phyloP scores from a whole-genome alignment of 64 coral and sea anemone species.

The Cladopsammia gracilis region DNA sequence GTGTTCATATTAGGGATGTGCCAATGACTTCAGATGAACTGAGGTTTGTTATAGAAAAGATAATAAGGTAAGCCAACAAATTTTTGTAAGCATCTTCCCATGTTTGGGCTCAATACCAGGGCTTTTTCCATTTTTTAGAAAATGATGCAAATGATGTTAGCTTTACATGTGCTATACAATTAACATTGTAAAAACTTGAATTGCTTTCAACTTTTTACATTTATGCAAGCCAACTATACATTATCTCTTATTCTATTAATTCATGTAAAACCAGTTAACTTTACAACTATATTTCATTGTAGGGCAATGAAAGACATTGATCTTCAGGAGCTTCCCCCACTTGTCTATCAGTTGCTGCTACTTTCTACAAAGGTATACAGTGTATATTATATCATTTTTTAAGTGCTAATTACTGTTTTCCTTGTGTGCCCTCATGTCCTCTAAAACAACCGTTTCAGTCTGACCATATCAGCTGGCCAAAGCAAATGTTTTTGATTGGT shows the following conservation, averaged over 20 bases:
- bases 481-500: no score
- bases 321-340: constrained; percentile 87
- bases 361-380: constrained; percentile 79
- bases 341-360: constrained; percentile 85
- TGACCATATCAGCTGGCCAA: no score
- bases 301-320: constrained; percentile 90
- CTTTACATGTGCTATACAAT: no score
- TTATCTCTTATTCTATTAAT: no score
- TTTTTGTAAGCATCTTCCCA: no score
- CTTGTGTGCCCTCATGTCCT: not conserved
- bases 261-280: not conserved
- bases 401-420: not conserved
- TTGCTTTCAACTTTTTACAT: no score
- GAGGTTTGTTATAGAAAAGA: constrained; percentile 95
- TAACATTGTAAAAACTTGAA: no score
- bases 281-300: not conserved
- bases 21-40: constrained; percentile 83
- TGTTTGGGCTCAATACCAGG: no score
- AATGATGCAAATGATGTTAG: no score
- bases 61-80: constrained; percentile 65
- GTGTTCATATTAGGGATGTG: constrained; percentile 82
- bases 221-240: no score
- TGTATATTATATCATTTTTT: not conserved
- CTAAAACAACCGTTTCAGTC: not conserved
- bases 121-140: no score